Evolutionary conservation across 2,797 vertebrate genomes (phyloP), one percentile per base, ranked within the genome.

Genomic region (Poecilia gillii): DNA sequence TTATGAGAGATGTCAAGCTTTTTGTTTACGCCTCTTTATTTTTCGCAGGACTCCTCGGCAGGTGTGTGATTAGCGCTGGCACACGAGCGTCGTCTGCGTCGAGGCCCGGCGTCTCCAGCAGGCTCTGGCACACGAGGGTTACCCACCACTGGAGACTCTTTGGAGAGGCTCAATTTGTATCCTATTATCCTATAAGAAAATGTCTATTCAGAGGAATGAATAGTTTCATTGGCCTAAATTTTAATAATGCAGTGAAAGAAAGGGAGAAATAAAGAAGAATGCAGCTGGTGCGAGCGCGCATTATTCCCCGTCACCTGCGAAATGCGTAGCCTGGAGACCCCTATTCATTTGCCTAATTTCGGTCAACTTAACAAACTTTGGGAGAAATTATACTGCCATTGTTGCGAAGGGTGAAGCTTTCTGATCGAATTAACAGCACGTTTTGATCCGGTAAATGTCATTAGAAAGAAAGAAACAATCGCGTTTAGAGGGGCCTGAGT

Each of bases 371-470:
- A 99, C 98, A 97, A 99, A 99, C 97, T 99, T 99, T 97, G 97
- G 97, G 96, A 97, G 97, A 97, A 98, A 98, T 98, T 97, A 98
- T 97, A 97, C 97, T 96, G 97, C 97, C 94, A 98, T 99, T 99
- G 98, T 99, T 97, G 96, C 93, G 96, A 95, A 97, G 97, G 97
- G 97, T 96, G 97, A 97, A 98, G 98, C 98, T 97, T 99, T 99
- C 98, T 99, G 98, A 99, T 99, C 98, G 98, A 99, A 99, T 99
- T 99, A 99, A 98, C 97, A 98, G 97, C 97, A 96, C 97, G 98
- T 99, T 99, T 99, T 99, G 98, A 99, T 99, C 97, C 98, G 98
- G 97, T 99, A 98, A 99, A 99, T 99, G 98, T 99, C 98, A 98
- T 98, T 98, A 98, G 97, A 99, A 98, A 97, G 97, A 97, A 97